Base-by-base conservation (phyloP, 2,113 vertebrate species). In the Odobenus rosmarus region DNA sequence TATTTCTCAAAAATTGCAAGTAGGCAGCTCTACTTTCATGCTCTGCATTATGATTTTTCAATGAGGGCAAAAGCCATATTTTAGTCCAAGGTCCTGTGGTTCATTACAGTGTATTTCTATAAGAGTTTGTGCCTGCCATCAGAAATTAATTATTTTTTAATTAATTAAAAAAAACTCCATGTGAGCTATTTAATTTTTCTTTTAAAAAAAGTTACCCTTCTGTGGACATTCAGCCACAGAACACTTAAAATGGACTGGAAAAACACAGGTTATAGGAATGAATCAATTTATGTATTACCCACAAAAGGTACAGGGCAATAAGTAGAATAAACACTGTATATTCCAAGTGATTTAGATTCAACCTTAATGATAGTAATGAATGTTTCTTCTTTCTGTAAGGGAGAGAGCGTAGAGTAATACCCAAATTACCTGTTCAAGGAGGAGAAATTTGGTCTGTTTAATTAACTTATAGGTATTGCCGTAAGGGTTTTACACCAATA, bases 391-490 rank as follows among this genome's bases (percentile, higher is more conserved):
- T 96, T 36, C 67, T 80, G 2, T n/a, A 76, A 74, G 24, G 12
- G 24, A 57, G 28, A 59, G 13, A 64, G 23, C 18, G 0, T n/a
- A 96, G 49, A 42, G 3, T 76, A 90, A 90, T 81, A 51, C 21
- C 28, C 88, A 94, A 94, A 82, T 80, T 97, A 9, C 19, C 61
- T 95, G 71, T 93, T 86, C 53, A 92, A 46, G 92, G 46, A 90
- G 80, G 57, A 92, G 18, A 86, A 95, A 74, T 93, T 59, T 55
- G 1, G 46, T 49, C n/a, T 59, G 13, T 93, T 97, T 95, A 86
- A 92, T 93, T 97, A 89, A 69, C 88, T 93, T 96, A 53, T 95
- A 88, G 8, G 42, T 62, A 93, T 94, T 84, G 18, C 74, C 57
- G 49, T 96, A 74, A 85, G 88, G 74, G 6, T 33, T 97, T 90